These are phyloP conservation scores for Lepidonotus clava DNA, from an alignment of 2,888 invertebrate genomes.

Conservation along the genomic window DNA sequence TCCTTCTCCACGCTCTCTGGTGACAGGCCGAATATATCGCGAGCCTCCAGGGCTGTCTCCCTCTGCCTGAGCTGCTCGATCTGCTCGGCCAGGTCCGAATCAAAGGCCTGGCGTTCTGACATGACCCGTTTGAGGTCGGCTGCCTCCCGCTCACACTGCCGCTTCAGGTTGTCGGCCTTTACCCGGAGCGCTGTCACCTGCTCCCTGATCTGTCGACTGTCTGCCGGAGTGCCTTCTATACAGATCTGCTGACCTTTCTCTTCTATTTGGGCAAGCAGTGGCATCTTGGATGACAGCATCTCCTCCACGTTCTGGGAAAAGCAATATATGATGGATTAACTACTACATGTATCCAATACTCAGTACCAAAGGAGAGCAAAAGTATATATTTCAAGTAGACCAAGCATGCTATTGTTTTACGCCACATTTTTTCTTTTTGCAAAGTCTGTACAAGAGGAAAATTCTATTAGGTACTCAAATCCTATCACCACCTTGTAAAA, in stretches of 20 bases:
- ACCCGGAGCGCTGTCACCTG: slow-evolving; percentile 90
- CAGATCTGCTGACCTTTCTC: slow-evolving; percentile 97
- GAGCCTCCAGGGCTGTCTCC: slow-evolving; percentile 68
- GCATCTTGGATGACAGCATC: slow-evolving; percentile 83
- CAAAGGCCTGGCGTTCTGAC: slow-evolving; percentile 71
- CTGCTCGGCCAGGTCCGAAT: slow-evolving; percentile 69
- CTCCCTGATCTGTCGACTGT: slow-evolving; percentile 92
- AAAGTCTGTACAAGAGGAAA: background rate
- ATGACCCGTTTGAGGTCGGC: slow-evolving; percentile 89
- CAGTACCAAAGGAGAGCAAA: too few species aligned
- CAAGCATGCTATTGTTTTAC: too few species aligned
- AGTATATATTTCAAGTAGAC: too few species aligned
- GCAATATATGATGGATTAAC: background rate
- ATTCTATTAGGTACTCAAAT: too few species aligned
- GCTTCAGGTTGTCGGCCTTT: slow-evolving; percentile 88
- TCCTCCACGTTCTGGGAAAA: slow-evolving; percentile 56
- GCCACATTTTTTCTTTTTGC: too few species aligned
- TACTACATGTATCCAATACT: background rate
- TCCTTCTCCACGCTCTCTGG: slow-evolving; percentile 66
- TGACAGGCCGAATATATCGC: slow-evolving; percentile 59
- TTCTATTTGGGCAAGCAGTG: slow-evolving; percentile 90
- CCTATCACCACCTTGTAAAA: too few species aligned
- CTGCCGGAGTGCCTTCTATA: slow-evolving; percentile 92
- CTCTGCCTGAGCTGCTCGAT: slow-evolving; percentile 73
- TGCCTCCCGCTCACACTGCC: slow-evolving; percentile 91